Conservation (phyloP, 2,113 vertebrate genomes). For the Fukomys damarensis region DNA sequence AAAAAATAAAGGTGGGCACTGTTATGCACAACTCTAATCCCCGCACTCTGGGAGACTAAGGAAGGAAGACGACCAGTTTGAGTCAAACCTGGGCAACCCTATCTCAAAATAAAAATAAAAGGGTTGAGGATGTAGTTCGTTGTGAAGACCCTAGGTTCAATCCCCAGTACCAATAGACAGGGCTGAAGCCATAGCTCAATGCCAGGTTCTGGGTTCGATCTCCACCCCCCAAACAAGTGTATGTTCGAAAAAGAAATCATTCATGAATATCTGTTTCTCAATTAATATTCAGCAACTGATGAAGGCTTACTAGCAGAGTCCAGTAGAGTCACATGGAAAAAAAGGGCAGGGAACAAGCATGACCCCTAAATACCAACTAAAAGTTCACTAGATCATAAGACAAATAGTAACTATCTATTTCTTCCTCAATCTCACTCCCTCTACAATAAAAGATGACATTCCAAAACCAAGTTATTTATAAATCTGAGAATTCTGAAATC, state of each 20-base stretch:
- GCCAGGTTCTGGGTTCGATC: background rate
- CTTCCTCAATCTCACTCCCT: background rate
- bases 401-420: background rate
- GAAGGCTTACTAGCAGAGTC: background rate
- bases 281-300: background rate
- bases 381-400: background rate
- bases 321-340: background rate
- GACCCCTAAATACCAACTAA: background rate
- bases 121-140: background rate
- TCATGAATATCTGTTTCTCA: slow-evolving; percentile 31
- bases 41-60: background rate
- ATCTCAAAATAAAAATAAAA: background rate
- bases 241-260: slow-evolving; percentile 26
- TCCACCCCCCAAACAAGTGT: background rate
- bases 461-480: slow-evolving; percentile 44
- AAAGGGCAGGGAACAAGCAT: slow-evolving; percentile 10
- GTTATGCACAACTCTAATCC: background rate
- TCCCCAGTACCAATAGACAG: background rate
- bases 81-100: background rate
- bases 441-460: background rate
- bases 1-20: background rate
- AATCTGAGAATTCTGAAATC: background rate
- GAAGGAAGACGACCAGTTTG: background rate
- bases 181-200: background rate
- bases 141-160: background rate